These are phyloP conservation scores for Zygogramma bicolorata DNA, from an alignment of 2,888 invertebrate genomes.

Conservation along the genomic window DNA sequence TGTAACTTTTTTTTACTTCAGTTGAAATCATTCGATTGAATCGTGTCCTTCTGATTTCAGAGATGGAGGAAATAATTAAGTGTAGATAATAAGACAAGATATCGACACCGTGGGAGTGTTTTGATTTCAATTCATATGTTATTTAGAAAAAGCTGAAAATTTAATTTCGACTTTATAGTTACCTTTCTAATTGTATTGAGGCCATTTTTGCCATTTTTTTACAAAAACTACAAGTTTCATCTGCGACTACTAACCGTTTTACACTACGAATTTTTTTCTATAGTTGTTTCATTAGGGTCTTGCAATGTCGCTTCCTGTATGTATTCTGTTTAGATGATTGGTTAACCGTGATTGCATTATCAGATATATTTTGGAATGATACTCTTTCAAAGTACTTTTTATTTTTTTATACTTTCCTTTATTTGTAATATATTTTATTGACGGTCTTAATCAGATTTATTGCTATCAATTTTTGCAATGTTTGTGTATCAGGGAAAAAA, in stretches of 20 bases:
- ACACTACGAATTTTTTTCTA: not conserved
- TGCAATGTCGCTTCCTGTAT: slow-evolving; percentile 21
- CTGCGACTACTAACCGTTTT: not conserved
- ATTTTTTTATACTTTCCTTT: slow-evolving; percentile 22
- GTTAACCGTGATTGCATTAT: slow-evolving; percentile 6
- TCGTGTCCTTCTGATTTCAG: not conserved
- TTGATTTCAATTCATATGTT: not conserved
- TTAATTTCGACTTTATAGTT: not conserved
- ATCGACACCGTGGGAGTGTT: not conserved
- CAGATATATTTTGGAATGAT: not conserved
- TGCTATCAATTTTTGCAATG: not conserved
- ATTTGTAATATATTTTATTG: not conserved
- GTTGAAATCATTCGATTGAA: not conserved
- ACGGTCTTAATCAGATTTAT: not conserved
- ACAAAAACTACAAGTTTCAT: not conserved
- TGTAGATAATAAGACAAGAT: not conserved
- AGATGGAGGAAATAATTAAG: not conserved
- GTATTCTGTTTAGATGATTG: slow-evolving; percentile 21
- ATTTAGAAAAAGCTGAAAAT: not conserved
- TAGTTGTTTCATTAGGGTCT: slow-evolving; percentile 9
- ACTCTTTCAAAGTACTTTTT: slow-evolving; percentile 13
- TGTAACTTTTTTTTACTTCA: not conserved
- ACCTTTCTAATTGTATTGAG: not conserved
- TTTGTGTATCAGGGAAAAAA: no score
- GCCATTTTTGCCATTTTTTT: not conserved